phyloP scores from a whole-genome alignment of 2,113 vertebrate species.

The Aegithalos caudatus region DNA sequence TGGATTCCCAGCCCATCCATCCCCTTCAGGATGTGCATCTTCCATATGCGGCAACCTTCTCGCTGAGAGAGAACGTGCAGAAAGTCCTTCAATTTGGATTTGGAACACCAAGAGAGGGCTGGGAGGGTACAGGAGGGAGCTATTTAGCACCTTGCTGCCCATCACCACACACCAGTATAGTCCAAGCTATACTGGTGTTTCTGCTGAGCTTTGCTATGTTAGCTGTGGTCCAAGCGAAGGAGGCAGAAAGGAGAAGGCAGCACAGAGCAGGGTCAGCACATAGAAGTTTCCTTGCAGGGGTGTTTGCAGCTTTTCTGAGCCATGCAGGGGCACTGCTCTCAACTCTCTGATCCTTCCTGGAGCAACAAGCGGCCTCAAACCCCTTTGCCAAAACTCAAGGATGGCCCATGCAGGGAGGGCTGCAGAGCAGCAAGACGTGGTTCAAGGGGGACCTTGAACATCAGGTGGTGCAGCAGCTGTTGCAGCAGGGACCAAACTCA shows the following conservation, averaged over 20 bases:
- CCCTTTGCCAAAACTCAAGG: background rate
- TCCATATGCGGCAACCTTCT: conserved; percentile 92
- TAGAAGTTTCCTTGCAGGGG: background rate
- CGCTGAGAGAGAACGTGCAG: conserved; percentile 74
- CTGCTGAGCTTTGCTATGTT: background rate
- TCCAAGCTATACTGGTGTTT: background rate
- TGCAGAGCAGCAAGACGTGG: background rate
- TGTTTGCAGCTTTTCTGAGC: background rate
- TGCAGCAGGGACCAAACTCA: background rate
- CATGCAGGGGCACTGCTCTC: background rate
- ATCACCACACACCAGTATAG: background rate
- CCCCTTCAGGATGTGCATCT: conserved; percentile 95
- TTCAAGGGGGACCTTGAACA: background rate
- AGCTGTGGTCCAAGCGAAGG: conserved; percentile 39
- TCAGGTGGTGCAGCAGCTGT: background rate
- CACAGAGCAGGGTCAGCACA: background rate
- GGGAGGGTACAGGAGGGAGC: background rate
- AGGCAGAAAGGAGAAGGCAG: conserved; percentile 30
- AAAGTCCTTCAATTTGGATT: conserved; percentile 55
- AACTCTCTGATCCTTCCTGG: background rate
- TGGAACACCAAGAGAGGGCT: background rate
- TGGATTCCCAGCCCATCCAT: conserved; percentile 91
- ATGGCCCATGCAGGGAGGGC: background rate
- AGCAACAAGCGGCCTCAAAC: background rate
- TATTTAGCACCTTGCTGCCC: background rate